phyloP scores from a whole-genome alignment of 1,140 invertebrate genomes.

The Drosophila chauvacae region DNA sequence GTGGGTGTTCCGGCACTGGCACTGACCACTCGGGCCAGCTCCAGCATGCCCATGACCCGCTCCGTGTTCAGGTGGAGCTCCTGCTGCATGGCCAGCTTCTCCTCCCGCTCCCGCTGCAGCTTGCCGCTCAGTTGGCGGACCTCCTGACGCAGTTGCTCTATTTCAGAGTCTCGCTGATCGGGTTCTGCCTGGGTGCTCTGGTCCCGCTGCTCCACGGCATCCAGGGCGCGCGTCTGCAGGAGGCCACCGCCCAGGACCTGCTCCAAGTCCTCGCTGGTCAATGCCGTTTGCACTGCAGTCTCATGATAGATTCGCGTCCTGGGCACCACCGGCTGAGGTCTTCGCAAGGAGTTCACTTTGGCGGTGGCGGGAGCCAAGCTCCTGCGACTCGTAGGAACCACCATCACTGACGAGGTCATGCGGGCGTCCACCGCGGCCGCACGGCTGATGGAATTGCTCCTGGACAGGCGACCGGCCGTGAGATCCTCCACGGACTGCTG shows the following conservation, averaged over 20 bases:
- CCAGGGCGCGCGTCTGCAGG: slow-evolving; percentile 77
- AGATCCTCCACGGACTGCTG: slow-evolving; percentile 86
- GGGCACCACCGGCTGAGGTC: slow-evolving; percentile 54
- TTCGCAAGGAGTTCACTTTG: slow-evolving; percentile 66
- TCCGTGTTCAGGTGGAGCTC: slow-evolving; percentile 90
- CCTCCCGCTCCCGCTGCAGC: slow-evolving; percentile 87
- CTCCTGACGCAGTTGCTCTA: slow-evolving; percentile 87
- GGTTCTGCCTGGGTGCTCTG: slow-evolving; percentile 88
- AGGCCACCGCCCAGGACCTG: slow-evolving; percentile 88
- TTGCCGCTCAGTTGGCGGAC: slow-evolving; percentile 84
- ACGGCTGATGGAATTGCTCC: slow-evolving; percentile 84
- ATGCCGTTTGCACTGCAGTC: slow-evolving; percentile 89
- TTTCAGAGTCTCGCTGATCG: slow-evolving; percentile 87
- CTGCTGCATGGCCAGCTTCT: slow-evolving; percentile 89
- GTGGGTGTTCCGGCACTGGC: slow-evolving; percentile 78
- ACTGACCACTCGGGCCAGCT: slow-evolving; percentile 80
- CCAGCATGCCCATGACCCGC: slow-evolving; percentile 89
- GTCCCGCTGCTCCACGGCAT: slow-evolving; percentile 85
- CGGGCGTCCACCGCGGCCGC: slow-evolving; percentile 70
- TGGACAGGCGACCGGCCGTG: slow-evolving; percentile 72
- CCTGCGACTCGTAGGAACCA: slow-evolving; percentile 61
- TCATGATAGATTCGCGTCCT: slow-evolving; percentile 92
- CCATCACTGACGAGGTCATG: slow-evolving; percentile 84
- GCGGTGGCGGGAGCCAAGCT: slow-evolving; percentile 68
- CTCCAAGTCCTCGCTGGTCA: slow-evolving; percentile 89